Evolutionary conservation across 2,888 invertebrate genomes (phyloP).

Genomic region (Isotomurus palustris): DNA sequence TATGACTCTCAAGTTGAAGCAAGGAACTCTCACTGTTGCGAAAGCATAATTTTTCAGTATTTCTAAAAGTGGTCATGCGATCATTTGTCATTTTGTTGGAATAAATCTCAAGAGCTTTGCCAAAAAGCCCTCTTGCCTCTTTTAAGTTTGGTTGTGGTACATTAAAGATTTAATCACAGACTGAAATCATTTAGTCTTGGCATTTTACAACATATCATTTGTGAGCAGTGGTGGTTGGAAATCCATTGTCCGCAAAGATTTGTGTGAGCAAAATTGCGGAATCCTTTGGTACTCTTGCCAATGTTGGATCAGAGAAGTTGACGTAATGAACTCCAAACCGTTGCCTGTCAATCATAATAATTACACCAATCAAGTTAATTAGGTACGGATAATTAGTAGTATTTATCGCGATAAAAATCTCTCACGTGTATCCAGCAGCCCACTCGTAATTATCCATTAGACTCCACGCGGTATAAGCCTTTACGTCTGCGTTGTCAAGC

Average conservation of each 20-base stretch:
- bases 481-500: conserved; percentile 38
- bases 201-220: no score
- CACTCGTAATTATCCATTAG: conserved; percentile 36
- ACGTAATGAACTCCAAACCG: conserved; percentile 28
- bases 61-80: no score
- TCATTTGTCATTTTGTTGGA: no score
- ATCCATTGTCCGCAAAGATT: conserved; percentile 28
- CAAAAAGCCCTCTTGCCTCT: no score
- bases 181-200: no score
- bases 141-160: no score
- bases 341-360: no score
- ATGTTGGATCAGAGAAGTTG: conserved; percentile 20
- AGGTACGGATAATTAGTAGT: neutral
- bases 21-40: conserved; percentile 37
- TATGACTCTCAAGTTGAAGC: conserved; percentile 30
- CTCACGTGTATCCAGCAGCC: conserved; percentile 32
- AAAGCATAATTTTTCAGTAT: no score
- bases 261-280: conserved; percentile 17
- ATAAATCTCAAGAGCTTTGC: no score
- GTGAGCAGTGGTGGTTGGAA: no score
- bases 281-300: conserved; percentile 21
- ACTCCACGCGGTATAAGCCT: conserved; percentile 39
- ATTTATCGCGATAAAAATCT: no score
- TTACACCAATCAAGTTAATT: conserved; percentile 1
- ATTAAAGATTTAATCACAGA: no score